Base-by-base conservation (phyloP, 2,797 vertebrate genomes). In the Miichthys miiuy region DNA sequence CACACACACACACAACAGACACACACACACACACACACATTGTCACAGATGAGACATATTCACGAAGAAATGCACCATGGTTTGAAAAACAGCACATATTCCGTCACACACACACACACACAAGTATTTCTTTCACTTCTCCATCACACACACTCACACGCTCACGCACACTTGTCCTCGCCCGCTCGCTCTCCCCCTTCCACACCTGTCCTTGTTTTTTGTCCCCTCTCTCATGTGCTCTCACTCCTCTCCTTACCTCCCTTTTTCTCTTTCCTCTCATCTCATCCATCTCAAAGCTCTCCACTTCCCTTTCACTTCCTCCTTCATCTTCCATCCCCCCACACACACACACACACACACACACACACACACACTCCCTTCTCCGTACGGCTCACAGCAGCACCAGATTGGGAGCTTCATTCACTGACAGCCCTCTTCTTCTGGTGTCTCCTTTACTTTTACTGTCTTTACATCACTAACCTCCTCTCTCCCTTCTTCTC, bases 131-230 rank as follows among this genome's bases (percentile, higher is more conserved):
- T 71, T 6, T 34, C 21, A 48, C 18, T 63, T 48, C 17, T 18
- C 42, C 21, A 51, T 44, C 63, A 44, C 51, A 74, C 62, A 44
- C 64, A 48, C 60, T 44, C 42, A 62, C 18, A 44, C 68, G 46
- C 50, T 38, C 48, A 44, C 65, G 38, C 77, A 21, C 52, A 56
- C 70, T 12, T 21, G 21, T 66, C 51, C 61, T 72, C 79, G 52
- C 56, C 12, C 8, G 3, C 50, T 27, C 16, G 9, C 76, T 85
- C 80, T 87, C 67, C 62, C 80, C 83, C 73, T 87, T 63, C 87
- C 84, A 85, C 86, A 91, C 82, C 83, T 91, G 86, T 90, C 83
- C 86, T 87, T 89, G 80, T 84, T 87, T 82, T 89, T 82, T 89
- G 70, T 86, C 71, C 84, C 70, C 25, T 65, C 66, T 75, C 84